These are phyloP conservation scores for Zaprionus ghesquierei DNA, from an alignment of 1,140 invertebrate species.

Conservation along the genomic window DNA sequence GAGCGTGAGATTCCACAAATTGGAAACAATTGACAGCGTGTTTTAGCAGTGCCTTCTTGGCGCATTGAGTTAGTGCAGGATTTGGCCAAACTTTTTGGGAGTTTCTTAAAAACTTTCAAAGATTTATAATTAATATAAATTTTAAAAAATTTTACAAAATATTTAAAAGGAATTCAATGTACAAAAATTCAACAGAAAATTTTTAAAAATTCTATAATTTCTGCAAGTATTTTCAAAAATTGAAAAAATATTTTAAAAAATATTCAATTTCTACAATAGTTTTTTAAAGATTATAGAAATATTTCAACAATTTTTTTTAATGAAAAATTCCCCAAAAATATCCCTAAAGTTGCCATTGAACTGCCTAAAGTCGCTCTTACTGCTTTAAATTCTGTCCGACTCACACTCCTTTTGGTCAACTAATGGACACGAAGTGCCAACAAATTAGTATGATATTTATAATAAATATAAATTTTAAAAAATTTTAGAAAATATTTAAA, in stretches of 20 bases:
- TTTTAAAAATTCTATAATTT: too few relatives aligned
- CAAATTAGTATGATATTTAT: conserved; percentile 58
- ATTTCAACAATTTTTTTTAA: too few relatives aligned
- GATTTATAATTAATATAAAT: too few relatives aligned
- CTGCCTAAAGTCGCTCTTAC: not conserved
- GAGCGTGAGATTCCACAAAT: not conserved
- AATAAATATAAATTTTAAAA: too few relatives aligned
- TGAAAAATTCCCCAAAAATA: not conserved
- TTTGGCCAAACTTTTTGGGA: not conserved
- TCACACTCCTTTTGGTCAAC: not conserved
- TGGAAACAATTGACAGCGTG: not conserved
- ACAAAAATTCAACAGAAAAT: too few relatives aligned
- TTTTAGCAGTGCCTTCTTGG: not conserved
- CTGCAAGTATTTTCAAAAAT: too few relatives aligned
- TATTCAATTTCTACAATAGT: too few relatives aligned
- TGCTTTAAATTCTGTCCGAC: not conserved
- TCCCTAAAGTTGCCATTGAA: not conserved
- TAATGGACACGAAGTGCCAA: conserved; percentile 22
- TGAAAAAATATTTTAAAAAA: too few relatives aligned
- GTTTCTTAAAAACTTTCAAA: too few relatives aligned
- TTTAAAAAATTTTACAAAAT: not conserved
- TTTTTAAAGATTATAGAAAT: too few relatives aligned
- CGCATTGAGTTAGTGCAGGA: not conserved
- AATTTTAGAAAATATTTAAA: not conserved
- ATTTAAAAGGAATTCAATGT: not conserved